Conservation (phyloP, 2,888 invertebrate species). For the Teinopalpus imperialis region DNA sequence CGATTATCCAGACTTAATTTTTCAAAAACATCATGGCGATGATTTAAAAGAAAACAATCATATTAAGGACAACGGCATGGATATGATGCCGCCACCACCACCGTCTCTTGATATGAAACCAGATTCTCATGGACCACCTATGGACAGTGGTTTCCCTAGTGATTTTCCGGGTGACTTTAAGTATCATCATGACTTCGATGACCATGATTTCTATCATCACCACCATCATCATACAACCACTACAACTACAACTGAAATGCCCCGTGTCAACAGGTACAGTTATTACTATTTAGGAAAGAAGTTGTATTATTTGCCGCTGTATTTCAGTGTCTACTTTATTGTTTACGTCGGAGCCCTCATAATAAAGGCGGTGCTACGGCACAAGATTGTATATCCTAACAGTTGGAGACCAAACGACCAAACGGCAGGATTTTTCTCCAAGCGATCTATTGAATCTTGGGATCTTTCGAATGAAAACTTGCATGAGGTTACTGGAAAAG, state of each 20-base stretch:
- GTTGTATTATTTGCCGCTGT: slow-evolving; percentile 88
- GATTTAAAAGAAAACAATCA: slow-evolving; percentile 45
- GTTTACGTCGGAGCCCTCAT: slow-evolving; percentile 87
- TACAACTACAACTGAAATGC: slow-evolving; percentile 74
- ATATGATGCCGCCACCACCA: slow-evolving; percentile 57
- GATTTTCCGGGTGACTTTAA: slow-evolving; percentile 72
- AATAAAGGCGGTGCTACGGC: slow-evolving; percentile 86
- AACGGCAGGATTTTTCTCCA: slow-evolving; percentile 66
- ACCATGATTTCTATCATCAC: slow-evolving; percentile 53
- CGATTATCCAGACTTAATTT: slow-evolving; percentile 64
- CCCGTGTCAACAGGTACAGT: slow-evolving; percentile 84
- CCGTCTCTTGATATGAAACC: slow-evolving; percentile 47
- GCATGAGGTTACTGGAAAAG: slow-evolving; percentile 70
- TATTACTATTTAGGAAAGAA: slow-evolving; percentile 89
- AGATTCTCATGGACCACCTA: slow-evolving; percentile 41
- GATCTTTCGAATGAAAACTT: slow-evolving; percentile 73
- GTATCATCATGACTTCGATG: slow-evolving; percentile 66
- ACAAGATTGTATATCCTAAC: slow-evolving; percentile 85
- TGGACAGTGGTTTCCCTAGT: slow-evolving; percentile 53
- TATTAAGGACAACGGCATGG: slow-evolving; percentile 48
- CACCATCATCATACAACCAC: slow-evolving; percentile 61
- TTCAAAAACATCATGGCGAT: slow-evolving; percentile 49
- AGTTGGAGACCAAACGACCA: slow-evolving; percentile 71
- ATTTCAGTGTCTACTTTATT: slow-evolving; percentile 87
- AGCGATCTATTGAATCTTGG: slow-evolving; percentile 66